These are phyloP conservation scores for Drosophila bunnanda DNA, from an alignment of 2,888 invertebrate genomes.

Conservation along the genomic window DNA sequence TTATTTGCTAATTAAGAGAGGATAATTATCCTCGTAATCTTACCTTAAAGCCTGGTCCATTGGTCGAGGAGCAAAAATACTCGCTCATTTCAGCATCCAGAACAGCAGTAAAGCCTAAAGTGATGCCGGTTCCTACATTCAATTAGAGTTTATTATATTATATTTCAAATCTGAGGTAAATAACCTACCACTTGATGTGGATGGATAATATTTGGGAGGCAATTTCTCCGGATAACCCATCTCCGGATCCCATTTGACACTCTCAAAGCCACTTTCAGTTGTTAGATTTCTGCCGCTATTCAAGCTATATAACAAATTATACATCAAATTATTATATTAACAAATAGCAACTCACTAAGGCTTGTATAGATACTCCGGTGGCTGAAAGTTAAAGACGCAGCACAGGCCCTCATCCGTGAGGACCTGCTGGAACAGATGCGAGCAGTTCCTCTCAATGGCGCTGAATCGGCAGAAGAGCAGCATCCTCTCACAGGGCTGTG, in stretches of 20 bases:
- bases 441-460: constrained; percentile 87
- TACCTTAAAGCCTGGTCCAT: constrained; percentile 86
- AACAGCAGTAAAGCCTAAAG: constrained; percentile 89
- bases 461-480: constrained; percentile 89
- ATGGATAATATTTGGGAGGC: constrained; percentile 87
- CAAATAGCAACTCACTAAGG: constrained; percentile 49
- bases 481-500: constrained; percentile 71
- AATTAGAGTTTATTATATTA: background rate
- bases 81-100: constrained; percentile 89
- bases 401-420: constrained; percentile 94
- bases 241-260: constrained; percentile 90
- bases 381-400: constrained; percentile 92
- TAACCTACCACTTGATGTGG: constrained; percentile 84
- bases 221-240: constrained; percentile 87
- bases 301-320: background rate
- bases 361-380: constrained; percentile 83
- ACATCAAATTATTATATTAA: background rate
- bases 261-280: constrained; percentile 48
- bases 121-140: constrained; percentile 87
- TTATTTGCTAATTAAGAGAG: background rate
- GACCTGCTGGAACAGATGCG: constrained; percentile 89
- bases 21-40: background rate
- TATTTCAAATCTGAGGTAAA: accelerated
- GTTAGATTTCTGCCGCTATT: constrained; percentile 42
- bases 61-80: constrained; percentile 92